These are phyloP conservation scores for Gallinago nigripennis DNA, from an alignment of 2,797 vertebrate genomes.

Conservation along the genomic window DNA sequence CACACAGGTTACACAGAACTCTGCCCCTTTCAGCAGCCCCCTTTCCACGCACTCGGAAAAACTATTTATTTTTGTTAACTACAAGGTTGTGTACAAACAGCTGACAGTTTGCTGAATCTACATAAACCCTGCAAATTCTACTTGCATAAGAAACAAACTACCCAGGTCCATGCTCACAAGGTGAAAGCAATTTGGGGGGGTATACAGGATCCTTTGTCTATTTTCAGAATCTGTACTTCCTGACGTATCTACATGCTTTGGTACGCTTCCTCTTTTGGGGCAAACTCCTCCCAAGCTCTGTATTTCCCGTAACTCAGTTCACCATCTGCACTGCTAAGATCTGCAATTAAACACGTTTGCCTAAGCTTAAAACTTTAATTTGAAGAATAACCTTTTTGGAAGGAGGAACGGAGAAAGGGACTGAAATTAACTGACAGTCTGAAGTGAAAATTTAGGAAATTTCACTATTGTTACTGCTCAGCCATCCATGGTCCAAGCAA, in stretches of 20 bases:
- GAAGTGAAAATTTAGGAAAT: neutral
- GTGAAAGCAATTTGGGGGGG: neutral
- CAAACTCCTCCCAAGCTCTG: neutral
- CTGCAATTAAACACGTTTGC: neutral
- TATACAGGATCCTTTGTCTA: neutral
- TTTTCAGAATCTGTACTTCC: slow-evolving; percentile 61
- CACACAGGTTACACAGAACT: neutral
- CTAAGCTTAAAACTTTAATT: neutral
- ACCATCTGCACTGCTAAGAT: neutral
- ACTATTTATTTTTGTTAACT: neutral
- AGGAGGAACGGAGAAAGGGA: neutral
- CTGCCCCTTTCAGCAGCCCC: neutral
- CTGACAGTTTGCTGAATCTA: neutral
- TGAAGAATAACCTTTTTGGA: neutral
- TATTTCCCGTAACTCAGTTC: neutral
- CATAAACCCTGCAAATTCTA: neutral
- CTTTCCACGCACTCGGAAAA: rapidly evolving
- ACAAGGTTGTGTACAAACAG: neutral
- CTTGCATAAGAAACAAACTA: neutral
- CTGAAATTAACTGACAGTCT: neutral
- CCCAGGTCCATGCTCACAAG: neutral
- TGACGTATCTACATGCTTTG: neutral
- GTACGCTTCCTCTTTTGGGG: slow-evolving; percentile 47
- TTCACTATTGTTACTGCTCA: rapidly evolving
- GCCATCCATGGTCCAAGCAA: neutral